phyloP scores from a whole-genome alignment of 2,113 vertebrate species.

The Bos javanicus region DNA sequence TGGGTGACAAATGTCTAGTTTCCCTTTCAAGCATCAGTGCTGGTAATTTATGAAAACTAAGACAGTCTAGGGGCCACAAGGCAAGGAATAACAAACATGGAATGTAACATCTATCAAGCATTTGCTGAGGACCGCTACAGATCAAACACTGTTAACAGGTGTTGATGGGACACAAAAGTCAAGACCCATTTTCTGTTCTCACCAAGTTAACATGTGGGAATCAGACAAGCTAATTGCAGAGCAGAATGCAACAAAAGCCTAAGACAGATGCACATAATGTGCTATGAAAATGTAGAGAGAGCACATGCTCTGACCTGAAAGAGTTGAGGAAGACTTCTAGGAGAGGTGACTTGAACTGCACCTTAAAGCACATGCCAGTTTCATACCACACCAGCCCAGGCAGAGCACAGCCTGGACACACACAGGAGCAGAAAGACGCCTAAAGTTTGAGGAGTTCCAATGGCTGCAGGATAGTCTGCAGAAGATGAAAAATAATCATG shows the following conservation, averaged over 20 bases:
- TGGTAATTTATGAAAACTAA: not conserved
- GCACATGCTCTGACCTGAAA: not conserved
- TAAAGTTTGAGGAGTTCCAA: not conserved
- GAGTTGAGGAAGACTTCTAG: not conserved
- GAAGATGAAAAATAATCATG: not conserved
- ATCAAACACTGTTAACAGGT: not conserved
- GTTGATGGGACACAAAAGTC: not conserved
- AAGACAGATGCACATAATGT: not conserved
- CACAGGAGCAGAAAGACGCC: not conserved
- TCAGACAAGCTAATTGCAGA: not conserved
- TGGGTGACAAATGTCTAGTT: not conserved
- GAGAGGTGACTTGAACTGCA: too few relatives aligned
- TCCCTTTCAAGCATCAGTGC: not conserved
- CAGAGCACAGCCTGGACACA: not conserved
- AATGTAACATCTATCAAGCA: not conserved
- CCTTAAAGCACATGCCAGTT: not conserved
- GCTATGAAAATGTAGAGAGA: not conserved
- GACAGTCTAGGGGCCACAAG: not conserved
- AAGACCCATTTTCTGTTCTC: not conserved
- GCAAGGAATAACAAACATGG: not conserved
- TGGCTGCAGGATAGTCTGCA: not conserved
- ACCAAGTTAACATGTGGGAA: not conserved
- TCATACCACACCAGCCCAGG: not conserved
- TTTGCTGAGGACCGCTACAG: not conserved
- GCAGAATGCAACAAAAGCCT: not conserved